Conservation (phyloP, 2,888 invertebrate genomes). For the Ellobium chinense region DNA sequence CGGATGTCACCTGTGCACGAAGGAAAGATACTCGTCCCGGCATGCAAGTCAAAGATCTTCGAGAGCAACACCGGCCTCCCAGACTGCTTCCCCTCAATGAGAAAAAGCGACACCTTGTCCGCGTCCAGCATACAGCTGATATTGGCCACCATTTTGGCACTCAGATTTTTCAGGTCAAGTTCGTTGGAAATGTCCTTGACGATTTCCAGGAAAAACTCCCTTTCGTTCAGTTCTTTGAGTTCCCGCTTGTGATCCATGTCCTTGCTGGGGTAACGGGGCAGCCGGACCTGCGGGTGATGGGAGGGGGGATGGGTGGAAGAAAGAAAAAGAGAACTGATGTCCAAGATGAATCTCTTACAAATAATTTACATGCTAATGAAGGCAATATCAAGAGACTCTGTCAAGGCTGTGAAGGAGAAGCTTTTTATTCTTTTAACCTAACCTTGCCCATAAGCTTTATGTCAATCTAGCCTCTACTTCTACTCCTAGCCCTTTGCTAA, state of each 20-base stretch:
- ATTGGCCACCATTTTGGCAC: slow-evolving; percentile 81
- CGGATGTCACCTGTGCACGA: slow-evolving; percentile 77
- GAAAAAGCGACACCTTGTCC: slow-evolving; percentile 81
- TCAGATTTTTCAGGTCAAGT: slow-evolving; percentile 80
- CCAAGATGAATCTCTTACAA: too few species aligned
- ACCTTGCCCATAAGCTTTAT: too few species aligned
- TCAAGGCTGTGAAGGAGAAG: too few species aligned
- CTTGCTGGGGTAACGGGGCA: slow-evolving; percentile 80
- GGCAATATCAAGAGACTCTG: too few species aligned
- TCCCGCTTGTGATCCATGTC: slow-evolving; percentile 80
- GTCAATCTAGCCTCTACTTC: too few species aligned
- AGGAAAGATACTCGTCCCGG: slow-evolving; percentile 80
- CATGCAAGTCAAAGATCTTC: slow-evolving; percentile 81
- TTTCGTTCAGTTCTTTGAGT: slow-evolving; percentile 77
- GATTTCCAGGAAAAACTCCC: slow-evolving; percentile 81
- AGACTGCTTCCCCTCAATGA: slow-evolving; percentile 79
- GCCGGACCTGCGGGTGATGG: slow-evolving; percentile 45
- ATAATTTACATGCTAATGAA: too few species aligned
- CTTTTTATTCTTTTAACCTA: too few species aligned
- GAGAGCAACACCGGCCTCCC: slow-evolving; percentile 80
- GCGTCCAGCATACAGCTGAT: slow-evolving; percentile 80
- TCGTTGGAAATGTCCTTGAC: slow-evolving; percentile 82
- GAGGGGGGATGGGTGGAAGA: slow-evolving; percentile 11
- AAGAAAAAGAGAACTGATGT: neutral
- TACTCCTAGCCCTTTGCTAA: too few species aligned